These are phyloP conservation scores for Hemicrepidius hirtus DNA, from an alignment of 2,888 invertebrate species.

Conservation along the genomic window DNA sequence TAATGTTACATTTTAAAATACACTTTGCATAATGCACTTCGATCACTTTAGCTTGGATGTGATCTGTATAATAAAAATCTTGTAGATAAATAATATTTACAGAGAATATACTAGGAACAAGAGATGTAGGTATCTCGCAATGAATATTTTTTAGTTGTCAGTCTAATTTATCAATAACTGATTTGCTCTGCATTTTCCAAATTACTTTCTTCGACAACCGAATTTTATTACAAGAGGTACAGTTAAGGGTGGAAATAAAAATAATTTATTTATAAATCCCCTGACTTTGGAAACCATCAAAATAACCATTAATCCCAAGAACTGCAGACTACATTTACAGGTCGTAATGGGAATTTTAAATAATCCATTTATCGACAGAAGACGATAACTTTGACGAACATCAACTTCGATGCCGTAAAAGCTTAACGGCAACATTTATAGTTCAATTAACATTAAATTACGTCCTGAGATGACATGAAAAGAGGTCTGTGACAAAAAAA, in stretches of 20 bases:
- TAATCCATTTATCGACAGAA: conserved; percentile 55
- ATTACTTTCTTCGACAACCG: conserved; percentile 13
- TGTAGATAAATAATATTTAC: conserved; percentile 9
- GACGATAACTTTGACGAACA: conserved; percentile 55
- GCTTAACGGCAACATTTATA: conserved; percentile 51
- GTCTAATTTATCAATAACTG: neutral
- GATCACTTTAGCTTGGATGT: conserved; percentile 60
- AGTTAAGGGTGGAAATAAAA: conserved; percentile 50
- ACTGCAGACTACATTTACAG: conserved; percentile 65
- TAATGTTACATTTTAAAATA: conserved; percentile 73
- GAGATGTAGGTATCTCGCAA: too few species aligned
- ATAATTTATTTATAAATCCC: conserved; percentile 61
- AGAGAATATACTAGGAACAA: conserved; percentile 3
- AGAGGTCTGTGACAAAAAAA: neutral
- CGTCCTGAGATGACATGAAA: conserved; percentile 35
- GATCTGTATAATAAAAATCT: conserved; percentile 65
- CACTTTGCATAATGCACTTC: conserved; percentile 71
- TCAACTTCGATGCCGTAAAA: conserved; percentile 48
- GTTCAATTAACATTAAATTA: conserved; percentile 52
- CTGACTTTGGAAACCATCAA: conserved; percentile 58
- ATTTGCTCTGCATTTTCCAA: neutral
- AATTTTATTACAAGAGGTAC: conserved; percentile 36
- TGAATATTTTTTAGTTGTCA: too few species aligned
- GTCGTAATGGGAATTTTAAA: conserved; percentile 61
- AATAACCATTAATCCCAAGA: conserved; percentile 61